Conservation (phyloP, 2,113 vertebrate species). For the Acrocephalus kingi region DNA sequence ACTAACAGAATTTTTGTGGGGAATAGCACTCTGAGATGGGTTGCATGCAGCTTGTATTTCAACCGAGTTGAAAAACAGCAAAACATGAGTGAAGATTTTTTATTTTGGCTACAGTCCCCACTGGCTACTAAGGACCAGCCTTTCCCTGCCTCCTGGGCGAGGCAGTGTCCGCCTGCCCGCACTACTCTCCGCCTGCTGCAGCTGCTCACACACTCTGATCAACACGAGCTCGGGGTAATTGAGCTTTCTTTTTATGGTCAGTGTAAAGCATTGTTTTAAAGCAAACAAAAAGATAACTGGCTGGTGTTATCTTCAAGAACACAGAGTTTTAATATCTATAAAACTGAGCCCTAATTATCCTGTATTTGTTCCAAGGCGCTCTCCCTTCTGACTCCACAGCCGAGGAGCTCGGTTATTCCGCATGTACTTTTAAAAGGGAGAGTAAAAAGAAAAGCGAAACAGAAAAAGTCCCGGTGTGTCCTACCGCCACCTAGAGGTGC, state of each 20-base stretch:
- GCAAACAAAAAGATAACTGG: not conserved
- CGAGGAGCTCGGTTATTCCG: not conserved
- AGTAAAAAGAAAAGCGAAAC: not conserved
- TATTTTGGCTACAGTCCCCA: not conserved
- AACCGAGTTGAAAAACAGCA: not conserved
- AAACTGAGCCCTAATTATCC: not conserved
- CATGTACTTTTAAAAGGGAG: not conserved
- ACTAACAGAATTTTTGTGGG: not conserved
- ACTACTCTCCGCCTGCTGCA: not conserved
- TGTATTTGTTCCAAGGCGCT: not conserved
- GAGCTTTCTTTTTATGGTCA: not conserved
- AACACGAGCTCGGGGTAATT: fast-evolving
- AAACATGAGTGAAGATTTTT: not conserved
- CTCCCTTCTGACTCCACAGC: not conserved
- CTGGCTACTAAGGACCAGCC: not conserved
- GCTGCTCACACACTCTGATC: too few species aligned
- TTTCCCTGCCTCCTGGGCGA: not conserved
- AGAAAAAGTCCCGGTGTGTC: not conserved
- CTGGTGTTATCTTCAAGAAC: not conserved
- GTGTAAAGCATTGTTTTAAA: not conserved
- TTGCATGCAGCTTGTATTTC: not conserved
- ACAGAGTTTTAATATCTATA: not conserved
- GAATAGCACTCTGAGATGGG: not conserved
- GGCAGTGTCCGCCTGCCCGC: fast-evolving
- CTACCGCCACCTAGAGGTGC: not conserved